Evolutionary conservation across 2,888 invertebrate species (phyloP), one percentile per base, ranked within the genome.

Genomic region (Leptopilina myrica): DNA sequence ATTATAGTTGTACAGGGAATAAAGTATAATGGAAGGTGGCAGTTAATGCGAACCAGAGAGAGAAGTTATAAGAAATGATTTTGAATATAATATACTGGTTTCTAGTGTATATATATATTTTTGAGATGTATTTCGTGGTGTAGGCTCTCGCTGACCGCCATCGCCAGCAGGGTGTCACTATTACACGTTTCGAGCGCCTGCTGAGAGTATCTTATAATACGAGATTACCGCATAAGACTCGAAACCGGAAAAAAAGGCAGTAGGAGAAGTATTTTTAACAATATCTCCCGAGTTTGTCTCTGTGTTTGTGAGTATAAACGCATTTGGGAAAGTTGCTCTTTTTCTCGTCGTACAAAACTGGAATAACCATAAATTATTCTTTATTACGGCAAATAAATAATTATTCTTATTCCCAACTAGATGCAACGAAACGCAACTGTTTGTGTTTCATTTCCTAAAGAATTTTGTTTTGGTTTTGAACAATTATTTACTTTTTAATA

Each of bases 161-260:
- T 33, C 56, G 53, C 73, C 73, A 73, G 73, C 73, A 73, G 73
- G 73, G 73, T 73, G 73, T 73, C 73, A 73, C 53, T 26, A 73
- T 73, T 73, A 56, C 73, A 49, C 33, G 53, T 53, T 43, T 73
- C 53, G 73, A 73, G 49, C 26, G 20, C 73, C 73, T 73, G 73
- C 73, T 73, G 73, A 73, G 73, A 73, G 53, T 73, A 69, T 69
- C 69, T 69, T 53, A 20, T 20, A 73, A 73, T 73, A 69, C 53
- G 73, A 53, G 73, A 73, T 73, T 73, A 73, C n/a, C 56, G 53
- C 73, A 69, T 53, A 73, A 53, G 73, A 53, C 49, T 69, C 9
- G n/a, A 56, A 56, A 49, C 49, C 9, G 49, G 49, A 49, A 49
- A 49, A 49, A 53, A 56, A 56, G n/a, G 53, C 43, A 73, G 53